A percentile compares a stretch with the other conserved stretches of the same genome.
These are phyloP conservation scores for Ectropis crepuscularia DNA, from an alignment of 2,888 invertebrate genomes.

Conservation along the genomic window DNA sequence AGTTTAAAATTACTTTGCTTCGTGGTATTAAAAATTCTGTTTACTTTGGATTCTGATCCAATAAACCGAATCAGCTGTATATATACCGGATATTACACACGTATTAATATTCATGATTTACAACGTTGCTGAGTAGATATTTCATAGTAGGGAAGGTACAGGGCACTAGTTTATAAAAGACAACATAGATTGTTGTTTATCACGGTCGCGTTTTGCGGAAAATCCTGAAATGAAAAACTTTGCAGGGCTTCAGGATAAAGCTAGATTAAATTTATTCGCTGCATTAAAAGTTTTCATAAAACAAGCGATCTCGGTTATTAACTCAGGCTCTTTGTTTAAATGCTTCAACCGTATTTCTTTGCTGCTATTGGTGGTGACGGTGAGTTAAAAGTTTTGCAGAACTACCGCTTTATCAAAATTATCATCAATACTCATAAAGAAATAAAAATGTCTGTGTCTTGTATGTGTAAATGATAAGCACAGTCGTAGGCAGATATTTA, in stretches of 20 bases:
- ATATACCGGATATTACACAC: slow-evolving; percentile 6
- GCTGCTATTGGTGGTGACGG: slow-evolving; percentile 47
- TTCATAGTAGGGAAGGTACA: slow-evolving; percentile 18
- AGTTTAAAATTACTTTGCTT: slow-evolving; percentile 17
- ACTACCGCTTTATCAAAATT: slow-evolving; percentile 44
- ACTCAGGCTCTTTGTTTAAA: slow-evolving; percentile 59
- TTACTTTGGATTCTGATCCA: slow-evolving; percentile 17
- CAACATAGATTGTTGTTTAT: slow-evolving; percentile 13
- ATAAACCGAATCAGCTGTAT: slow-evolving; percentile 18
- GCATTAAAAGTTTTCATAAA: slow-evolving; percentile 59
- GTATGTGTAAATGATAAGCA: too few relatives aligned
- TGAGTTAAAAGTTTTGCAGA: slow-evolving; percentile 44
- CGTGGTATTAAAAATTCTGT: slow-evolving; percentile 21
- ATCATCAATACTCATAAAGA: slow-evolving; percentile 19
- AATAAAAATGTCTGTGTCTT: neutral
- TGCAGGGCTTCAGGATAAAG: slow-evolving; percentile 44
- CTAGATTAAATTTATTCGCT: slow-evolving; percentile 54
- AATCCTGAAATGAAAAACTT: slow-evolving; percentile 45
- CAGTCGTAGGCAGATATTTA: too few relatives aligned
- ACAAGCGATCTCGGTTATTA: slow-evolving; percentile 59
- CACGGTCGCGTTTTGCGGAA: slow-evolving; percentile 27
- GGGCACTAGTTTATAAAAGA: slow-evolving; percentile 9
- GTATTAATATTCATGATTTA: slow-evolving; percentile 13
- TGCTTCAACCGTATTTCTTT: slow-evolving; percentile 51
- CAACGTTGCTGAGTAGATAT: slow-evolving; percentile 12